Conservation (phyloP, 2,888 invertebrate species). For the Harpalus rubripes region DNA sequence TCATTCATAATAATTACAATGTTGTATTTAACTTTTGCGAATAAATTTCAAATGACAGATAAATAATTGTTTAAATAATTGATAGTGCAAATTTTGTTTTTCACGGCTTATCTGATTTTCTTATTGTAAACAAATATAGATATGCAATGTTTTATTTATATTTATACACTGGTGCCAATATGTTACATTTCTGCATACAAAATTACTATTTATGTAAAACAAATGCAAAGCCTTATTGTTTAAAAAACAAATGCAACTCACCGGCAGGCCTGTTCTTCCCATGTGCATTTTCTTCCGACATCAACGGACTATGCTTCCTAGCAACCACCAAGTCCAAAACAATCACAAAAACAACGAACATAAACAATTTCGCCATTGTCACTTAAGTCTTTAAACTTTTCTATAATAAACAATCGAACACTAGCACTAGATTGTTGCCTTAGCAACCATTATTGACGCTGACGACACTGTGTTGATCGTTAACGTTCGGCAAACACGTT, state of each 20-base stretch:
- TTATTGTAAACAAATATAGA: not conserved
- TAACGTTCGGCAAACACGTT: not conserved
- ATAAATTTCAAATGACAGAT: no score
- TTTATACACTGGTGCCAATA: not conserved
- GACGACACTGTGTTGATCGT: not conserved
- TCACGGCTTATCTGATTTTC: no score
- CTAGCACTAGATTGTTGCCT: not conserved
- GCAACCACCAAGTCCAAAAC: constrained; percentile 6
- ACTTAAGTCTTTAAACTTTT: not conserved
- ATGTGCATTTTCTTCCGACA: constrained; percentile 40
- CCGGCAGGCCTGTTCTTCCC: constrained; percentile 35
- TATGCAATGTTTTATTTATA: not conserved
- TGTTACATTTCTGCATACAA: not conserved
- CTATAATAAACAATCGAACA: not conserved
- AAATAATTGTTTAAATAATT: no score
- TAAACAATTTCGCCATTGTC: constrained; percentile 9
- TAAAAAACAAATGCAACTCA: constrained; percentile 15
- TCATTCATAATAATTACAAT: no score
- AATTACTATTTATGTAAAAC: not conserved
- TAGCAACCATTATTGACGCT: constrained; percentile 8
- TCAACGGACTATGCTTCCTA: constrained; percentile 36
- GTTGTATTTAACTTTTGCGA: no score
- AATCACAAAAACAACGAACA: not conserved
- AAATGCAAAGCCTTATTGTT: not conserved
- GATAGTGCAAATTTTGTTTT: no score